These are phyloP conservation scores for Serilophus lunatus DNA, from an alignment of 2,113 vertebrate genomes.

Conservation along the genomic window DNA sequence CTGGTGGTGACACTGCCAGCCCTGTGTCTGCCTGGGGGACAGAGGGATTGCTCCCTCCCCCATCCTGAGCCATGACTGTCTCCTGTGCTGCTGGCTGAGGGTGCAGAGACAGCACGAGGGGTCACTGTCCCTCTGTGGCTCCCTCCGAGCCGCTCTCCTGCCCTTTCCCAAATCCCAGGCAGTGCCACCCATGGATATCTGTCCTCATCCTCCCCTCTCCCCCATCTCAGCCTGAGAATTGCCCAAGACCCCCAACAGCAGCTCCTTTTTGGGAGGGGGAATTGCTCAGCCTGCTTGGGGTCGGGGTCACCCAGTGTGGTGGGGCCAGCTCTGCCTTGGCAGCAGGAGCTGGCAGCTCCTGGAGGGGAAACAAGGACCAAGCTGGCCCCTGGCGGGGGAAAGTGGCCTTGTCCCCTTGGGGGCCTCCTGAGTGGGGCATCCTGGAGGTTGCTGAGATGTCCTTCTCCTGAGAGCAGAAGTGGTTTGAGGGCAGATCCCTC, in stretches of 20 bases:
- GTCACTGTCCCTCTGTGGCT: not conserved
- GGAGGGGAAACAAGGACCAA: not conserved
- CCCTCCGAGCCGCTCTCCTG: not conserved
- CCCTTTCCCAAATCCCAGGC: not conserved
- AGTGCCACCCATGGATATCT: not conserved
- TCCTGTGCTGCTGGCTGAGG: not conserved
- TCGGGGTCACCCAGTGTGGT: accelerated
- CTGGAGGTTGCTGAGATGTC: not conserved
- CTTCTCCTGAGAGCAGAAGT: not conserved
- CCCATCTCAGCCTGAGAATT: not conserved
- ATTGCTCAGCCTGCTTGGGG: not conserved
- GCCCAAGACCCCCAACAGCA: not conserved
- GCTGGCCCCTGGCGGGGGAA: not conserved
- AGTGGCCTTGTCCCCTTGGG: accelerated
- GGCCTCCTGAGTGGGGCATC: not conserved
- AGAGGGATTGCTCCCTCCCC: not conserved
- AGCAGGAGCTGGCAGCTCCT: not conserved
- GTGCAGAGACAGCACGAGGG: accelerated
- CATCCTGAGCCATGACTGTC: accelerated
- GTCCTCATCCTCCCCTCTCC: not conserved
- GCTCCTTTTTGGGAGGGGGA: not conserved
- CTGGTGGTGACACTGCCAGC: not conserved
- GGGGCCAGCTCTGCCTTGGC: not conserved
- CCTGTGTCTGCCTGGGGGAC: not conserved
- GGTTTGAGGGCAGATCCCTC: not conserved